A percentile compares a stretch with the other conserved stretches of the same genome.
Conservation (phyloP, 2,113 vertebrate species). For the Phodopus roborovskii region DNA sequence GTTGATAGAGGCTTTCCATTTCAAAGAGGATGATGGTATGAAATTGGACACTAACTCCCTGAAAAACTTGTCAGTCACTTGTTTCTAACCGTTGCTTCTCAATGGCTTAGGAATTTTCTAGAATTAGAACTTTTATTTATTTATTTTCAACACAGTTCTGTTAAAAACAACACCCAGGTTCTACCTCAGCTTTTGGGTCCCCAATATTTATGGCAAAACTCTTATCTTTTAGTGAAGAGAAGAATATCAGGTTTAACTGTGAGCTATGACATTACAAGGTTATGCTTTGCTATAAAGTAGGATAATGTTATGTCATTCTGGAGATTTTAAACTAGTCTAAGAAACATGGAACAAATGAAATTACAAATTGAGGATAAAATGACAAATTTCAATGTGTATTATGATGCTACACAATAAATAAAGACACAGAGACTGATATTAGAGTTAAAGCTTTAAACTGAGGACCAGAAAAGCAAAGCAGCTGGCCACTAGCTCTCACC, state of each 20-base stretch:
- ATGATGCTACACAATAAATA: too few species aligned
- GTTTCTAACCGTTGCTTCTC: conserved; percentile 22
- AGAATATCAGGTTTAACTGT: neutral
- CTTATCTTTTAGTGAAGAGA: neutral
- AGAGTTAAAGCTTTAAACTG: too few species aligned
- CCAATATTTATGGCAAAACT: neutral
- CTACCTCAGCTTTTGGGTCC: neutral
- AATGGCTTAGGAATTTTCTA: neutral
- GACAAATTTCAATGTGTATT: neutral
- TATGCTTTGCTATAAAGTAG: neutral
- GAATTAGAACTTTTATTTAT: neutral
- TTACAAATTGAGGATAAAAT: neutral
- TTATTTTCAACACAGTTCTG: neutral
- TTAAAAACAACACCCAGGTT: neutral
- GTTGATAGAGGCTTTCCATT: conserved; percentile 9
- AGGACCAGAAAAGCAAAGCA: too few species aligned
- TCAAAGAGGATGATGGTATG: conserved; percentile 22
- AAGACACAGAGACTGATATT: too few species aligned
- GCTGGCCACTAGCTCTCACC: too few species aligned
- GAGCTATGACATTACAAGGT: neutral
- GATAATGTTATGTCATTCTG: neutral
- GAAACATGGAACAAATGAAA: neutral
- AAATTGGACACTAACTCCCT: neutral
- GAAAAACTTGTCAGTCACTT: neutral
- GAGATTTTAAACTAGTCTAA: neutral